Percentiles rank a stretch among this genome's conserved stretches.
Evolutionary conservation across 2,113 vertebrate genomes (phyloP).

Genomic region (Chloropsis hardwickii): DNA sequence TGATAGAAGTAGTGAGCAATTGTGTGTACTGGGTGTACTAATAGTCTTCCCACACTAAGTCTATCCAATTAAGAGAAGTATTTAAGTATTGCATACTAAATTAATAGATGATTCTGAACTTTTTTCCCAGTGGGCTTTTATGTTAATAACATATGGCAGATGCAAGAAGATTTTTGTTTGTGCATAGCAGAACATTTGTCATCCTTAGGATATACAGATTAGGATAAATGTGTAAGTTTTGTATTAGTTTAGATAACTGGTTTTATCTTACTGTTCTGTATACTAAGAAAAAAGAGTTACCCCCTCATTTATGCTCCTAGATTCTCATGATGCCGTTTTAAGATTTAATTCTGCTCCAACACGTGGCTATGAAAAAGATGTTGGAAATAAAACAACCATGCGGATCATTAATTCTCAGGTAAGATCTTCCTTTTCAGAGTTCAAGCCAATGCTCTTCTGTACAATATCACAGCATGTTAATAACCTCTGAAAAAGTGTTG

Average conservation of each 20-base stretch:
- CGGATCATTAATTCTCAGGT: slow-evolving; percentile 98
- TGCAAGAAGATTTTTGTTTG: not conserved
- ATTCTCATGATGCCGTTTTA: slow-evolving; percentile 93
- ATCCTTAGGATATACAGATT: not conserved
- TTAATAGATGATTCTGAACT: not conserved
- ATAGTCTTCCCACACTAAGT: not conserved
- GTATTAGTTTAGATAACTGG: not conserved
- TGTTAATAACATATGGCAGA: not conserved
- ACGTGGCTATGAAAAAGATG: slow-evolving; percentile 89
- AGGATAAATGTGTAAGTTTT: not conserved
- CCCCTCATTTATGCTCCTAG: slow-evolving; percentile 72
- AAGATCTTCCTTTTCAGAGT: slow-evolving; percentile 40
- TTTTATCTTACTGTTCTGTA: not conserved
- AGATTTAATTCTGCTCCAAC: slow-evolving; percentile 97
- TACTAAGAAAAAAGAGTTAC: not conserved
- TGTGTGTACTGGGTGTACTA: not conserved
- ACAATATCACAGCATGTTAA: not conserved
- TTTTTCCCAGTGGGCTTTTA: not conserved
- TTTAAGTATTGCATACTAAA: not conserved
- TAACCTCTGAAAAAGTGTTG: not conserved
- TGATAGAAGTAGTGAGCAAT: not conserved
- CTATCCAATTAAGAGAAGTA: slow-evolving; percentile 2
- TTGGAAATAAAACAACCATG: slow-evolving; percentile 94
- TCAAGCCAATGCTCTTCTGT: not conserved
- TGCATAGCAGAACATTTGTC: not conserved